A percentile compares a stretch with the other conserved stretches of the same genome.
Conservation (phyloP, 2,888 invertebrate genomes). For the Sylvicola fuscatus region DNA sequence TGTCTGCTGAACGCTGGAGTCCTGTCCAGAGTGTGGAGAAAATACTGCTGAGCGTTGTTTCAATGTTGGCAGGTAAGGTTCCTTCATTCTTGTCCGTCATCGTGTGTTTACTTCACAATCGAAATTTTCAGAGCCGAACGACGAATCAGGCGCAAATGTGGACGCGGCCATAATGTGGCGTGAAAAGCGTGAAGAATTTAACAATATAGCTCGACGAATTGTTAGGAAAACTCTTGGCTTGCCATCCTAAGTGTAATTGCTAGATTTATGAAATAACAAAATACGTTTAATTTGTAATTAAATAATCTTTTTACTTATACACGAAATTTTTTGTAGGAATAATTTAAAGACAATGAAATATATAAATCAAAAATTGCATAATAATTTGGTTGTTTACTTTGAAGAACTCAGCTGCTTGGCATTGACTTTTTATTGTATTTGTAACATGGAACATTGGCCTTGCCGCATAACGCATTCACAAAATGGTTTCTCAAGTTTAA, state of each 20-base stretch:
- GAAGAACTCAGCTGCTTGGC: no score
- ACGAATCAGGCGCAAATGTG: constrained; percentile 97
- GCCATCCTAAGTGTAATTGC: constrained; percentile 13
- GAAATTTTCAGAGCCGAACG: constrained; percentile 67
- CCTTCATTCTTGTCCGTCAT: neutral
- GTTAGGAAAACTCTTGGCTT: constrained; percentile 81
- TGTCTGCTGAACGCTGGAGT: constrained; percentile 95
- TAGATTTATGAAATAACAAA: no score
- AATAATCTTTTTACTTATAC: no score
- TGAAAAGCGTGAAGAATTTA: constrained; percentile 84
- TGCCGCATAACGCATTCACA: no score
- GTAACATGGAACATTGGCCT: no score
- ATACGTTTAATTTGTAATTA: no score
- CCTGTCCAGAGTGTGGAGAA: constrained; percentile 99
- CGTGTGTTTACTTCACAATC: neutral
- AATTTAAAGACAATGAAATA: no score
- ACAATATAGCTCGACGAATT: constrained; percentile 75
- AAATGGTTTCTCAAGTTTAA: no score
- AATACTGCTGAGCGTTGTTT: constrained; percentile 92
- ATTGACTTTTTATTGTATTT: no score
- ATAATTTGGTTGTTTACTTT: no score
- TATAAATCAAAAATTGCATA: no score
- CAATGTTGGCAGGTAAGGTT: constrained; percentile 74
- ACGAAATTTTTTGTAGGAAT: no score
- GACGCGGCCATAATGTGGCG: constrained; percentile 99